Base-by-base conservation (phyloP, 2,113 vertebrate species). In the Sprattus sprattus region DNA sequence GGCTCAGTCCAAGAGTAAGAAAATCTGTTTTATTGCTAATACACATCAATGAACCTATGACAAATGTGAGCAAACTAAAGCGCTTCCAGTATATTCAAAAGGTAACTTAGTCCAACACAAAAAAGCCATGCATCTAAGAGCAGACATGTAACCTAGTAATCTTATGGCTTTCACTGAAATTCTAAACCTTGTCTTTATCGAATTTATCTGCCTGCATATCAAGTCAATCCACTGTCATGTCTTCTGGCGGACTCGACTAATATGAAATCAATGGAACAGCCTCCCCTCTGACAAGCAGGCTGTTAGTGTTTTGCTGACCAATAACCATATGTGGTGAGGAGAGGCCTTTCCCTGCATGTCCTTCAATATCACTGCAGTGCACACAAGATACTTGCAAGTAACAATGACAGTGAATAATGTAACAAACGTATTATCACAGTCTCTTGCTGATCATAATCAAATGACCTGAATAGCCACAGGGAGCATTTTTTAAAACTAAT, bases 281-380 rank as follows among this genome's bases (percentile, higher is more conserved):
- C 71, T 39, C 71, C 71, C 71, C 32, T 39, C 32, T 78, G 71
- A 39, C 71, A 78, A 39, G 71, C 71, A 78, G 71, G 71, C 71
- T 78, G 71, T 75, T 75, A 75, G 28, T 75, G 71, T 75, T 39
- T 39, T 75, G 71, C 71, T 75, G 71, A 75, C 71, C 71, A 39
- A 75, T 75, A 75, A 71, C 28, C 71, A 39, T 75, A 39, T 78
- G 71, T 78, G 71, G 71, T 39, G 71, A 39, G 71, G 25, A 78
- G 28, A 32, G 71, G 71, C 71, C 32, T 78, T 78, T 78, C 71
- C 3, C 71, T 39, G 71, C 71, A 78, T 39, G 71, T 32, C 71
- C 71, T 32, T 78, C 71, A 78, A 78, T 78, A 78, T 78, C 28
- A 78, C 71, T 78, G 71, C 71, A 78, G 71, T 78, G 32, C 71